Evolutionary conservation across 2,113 vertebrate species (phyloP), one percentile per base, ranked within the genome.

Genomic region (Dicerorhinus sumatrensis): DNA sequence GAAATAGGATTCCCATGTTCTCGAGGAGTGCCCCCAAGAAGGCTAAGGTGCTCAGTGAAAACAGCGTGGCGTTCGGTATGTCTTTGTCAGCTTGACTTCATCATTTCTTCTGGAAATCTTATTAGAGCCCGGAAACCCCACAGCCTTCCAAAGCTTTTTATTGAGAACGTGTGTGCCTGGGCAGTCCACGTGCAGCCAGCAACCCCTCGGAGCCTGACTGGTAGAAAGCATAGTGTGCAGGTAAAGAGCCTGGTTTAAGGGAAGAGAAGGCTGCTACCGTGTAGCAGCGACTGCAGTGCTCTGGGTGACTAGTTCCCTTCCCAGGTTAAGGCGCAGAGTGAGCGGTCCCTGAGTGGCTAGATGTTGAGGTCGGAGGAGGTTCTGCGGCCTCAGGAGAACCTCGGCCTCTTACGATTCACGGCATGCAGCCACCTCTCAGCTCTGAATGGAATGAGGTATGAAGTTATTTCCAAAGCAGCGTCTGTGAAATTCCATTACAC

Each of bases 401-500:
- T 56, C 67, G 84, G 23, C 69, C 46, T 97, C n/a, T 96, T 98
- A 48, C 18, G 96, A 90, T 51, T 96, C 94, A 75, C 10, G 1
- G 17, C 79, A 17, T 91, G 60, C 63, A 58, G 94, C 60, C 76
- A 93, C 58, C 82, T 1, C 91, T 97, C 83, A 94, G 67, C 39
- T 94, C 83, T 70, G 75, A 97, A 63, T 88, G 89, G 39, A 97
- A 91, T 93, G 90, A 95, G 82, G 73, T 97, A 97, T 92, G 98
- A 91, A 39, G 42, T 73, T 18, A 97, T 76, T 98, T 98, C 70
- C 85, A 95, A 81, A 96, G 95, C 87, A 72, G 87, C 4, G 0
- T 77, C 96, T 70, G 83, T 96, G 96, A 98, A 98, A 95, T 96
- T 96, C 97, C 97, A 80, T 98, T 98, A 97, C 84, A 3, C 6